Percentiles rank a stretch among this genome's conserved stretches.
Evolutionary conservation across 2,888 invertebrate species (phyloP).

Genomic region (Drosophila buzzatii): DNA sequence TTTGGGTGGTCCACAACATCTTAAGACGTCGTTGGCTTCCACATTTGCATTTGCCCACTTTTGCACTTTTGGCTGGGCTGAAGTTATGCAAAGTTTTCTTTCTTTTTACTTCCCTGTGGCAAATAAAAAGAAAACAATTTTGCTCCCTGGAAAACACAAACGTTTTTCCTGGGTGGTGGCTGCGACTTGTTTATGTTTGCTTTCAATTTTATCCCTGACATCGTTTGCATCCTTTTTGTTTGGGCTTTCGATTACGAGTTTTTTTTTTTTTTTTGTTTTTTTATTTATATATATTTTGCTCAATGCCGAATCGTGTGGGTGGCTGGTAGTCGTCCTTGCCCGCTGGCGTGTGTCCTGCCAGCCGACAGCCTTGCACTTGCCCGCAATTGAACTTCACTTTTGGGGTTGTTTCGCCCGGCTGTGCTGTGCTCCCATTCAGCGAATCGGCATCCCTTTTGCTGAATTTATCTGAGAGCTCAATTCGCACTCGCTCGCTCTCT

Average conservation of each 20-base stretch:
- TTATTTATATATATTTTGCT: slow-evolving; percentile 1
- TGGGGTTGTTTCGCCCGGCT: slow-evolving; percentile 65
- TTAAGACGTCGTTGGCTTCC: slow-evolving; percentile 12
- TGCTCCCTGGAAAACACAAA: slow-evolving; percentile 1
- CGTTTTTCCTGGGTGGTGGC: slow-evolving; percentile 38
- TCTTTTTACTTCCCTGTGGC: slow-evolving; percentile 3
- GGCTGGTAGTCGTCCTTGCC: slow-evolving; percentile 49
- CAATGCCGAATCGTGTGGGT: slow-evolving; percentile 17
- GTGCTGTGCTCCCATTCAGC: slow-evolving; percentile 45
- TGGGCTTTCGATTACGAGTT: slow-evolving; percentile 48
- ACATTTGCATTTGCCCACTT: slow-evolving; percentile 44
- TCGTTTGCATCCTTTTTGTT: slow-evolving; percentile 62
- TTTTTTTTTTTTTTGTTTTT: slow-evolving; percentile 21
- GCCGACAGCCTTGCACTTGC: slow-evolving; percentile 70
- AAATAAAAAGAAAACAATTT: slow-evolving; percentile 4
- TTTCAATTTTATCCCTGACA: slow-evolving; percentile 72
- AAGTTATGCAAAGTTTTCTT: slow-evolving; percentile 19
- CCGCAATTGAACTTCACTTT: slow-evolving; percentile 70
- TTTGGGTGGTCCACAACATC: slow-evolving; percentile 42
- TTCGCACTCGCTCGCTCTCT: neutral
- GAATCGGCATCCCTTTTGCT: slow-evolving; percentile 44
- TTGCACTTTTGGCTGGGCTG: slow-evolving; percentile 7
- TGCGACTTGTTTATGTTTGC: slow-evolving; percentile 59
- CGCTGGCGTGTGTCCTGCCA: slow-evolving; percentile 35
- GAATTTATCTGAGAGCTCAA: slow-evolving; percentile 68